Percentiles rank a stretch among this genome's conserved stretches.
Evolutionary conservation across 2,888 invertebrate genomes (phyloP).

Genomic region (Plebejus argus): DNA sequence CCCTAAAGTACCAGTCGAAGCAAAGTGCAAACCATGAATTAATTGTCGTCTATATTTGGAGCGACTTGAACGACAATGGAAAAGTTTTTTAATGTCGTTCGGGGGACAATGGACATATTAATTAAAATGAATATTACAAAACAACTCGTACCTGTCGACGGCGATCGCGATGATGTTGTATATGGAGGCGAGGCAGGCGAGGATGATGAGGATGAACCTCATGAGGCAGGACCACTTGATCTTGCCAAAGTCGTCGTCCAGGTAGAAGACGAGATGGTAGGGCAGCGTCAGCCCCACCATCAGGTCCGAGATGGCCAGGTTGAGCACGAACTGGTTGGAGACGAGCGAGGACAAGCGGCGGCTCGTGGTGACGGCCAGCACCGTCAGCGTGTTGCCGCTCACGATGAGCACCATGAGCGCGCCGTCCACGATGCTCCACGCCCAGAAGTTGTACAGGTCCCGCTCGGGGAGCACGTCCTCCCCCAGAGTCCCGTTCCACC

Average conservation of each 20-base stretch:
- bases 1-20: neutral
- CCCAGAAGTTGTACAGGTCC: conserved; percentile 74
- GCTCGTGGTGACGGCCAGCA: conserved; percentile 86
- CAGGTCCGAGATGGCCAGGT: conserved; percentile 89
- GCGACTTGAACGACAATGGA: neutral
- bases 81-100: conserved; percentile 11
- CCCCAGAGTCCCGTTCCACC: conserved; percentile 63
- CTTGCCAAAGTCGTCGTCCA: conserved; percentile 81
- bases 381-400: conserved; percentile 87
- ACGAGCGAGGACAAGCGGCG: conserved; percentile 85
- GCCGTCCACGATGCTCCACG: conserved; percentile 85
- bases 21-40: neutral
- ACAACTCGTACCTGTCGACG: conserved; percentile 81
- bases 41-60: neutral
- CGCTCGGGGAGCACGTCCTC: conserved; percentile 46
- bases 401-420: conserved; percentile 84
- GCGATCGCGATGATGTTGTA: conserved; percentile 90
- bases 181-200: conserved; percentile 89
- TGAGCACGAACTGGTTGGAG: conserved; percentile 89
- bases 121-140: conserved; percentile 34
- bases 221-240: conserved; percentile 84
- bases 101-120: conserved; percentile 13
- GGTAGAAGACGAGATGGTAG: conserved; percentile 89
- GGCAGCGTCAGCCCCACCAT: conserved; percentile 89
- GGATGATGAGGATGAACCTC: conserved; percentile 86